phyloP scores from a whole-genome alignment of 1,140 invertebrate genomes.

The Lineus longissimus region DNA sequence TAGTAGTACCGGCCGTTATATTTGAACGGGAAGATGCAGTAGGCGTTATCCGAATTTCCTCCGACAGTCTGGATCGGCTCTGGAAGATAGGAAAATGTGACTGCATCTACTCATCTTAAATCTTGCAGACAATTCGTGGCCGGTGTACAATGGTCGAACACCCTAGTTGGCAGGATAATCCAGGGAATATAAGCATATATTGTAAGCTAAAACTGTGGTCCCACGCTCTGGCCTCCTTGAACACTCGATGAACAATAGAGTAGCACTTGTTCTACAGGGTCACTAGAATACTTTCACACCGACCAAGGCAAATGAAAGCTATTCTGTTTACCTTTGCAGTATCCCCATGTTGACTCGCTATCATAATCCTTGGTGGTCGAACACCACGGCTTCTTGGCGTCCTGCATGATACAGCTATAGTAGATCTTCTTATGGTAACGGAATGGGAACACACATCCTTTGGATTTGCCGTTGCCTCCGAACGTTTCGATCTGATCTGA shows the following conservation, averaged over 20 bases:
- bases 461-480: background rate
- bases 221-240: too few species aligned
- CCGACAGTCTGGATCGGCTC: background rate
- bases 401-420: background rate
- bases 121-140: too few species aligned
- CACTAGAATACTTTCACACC: too few species aligned
- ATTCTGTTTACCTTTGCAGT: conserved; percentile 1
- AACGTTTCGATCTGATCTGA: background rate
- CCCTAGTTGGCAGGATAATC: too few species aligned
- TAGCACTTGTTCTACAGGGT: too few species aligned
- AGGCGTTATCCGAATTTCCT: background rate
- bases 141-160: too few species aligned
- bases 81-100: background rate
- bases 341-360: background rate
- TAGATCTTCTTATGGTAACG: background rate
- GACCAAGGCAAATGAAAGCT: too few species aligned
- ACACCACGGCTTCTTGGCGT: conserved; percentile 1
- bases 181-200: too few species aligned
- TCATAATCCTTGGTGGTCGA: background rate
- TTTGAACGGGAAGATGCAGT: conserved; percentile 1
- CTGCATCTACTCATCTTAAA: too few species aligned
- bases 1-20: background rate
- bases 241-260: too few species aligned
- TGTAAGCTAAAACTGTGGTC: too few species aligned
- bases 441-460: background rate